These are phyloP conservation scores for Lycaon pictus DNA, from an alignment of 2,113 vertebrate species.

Conservation along the genomic window DNA sequence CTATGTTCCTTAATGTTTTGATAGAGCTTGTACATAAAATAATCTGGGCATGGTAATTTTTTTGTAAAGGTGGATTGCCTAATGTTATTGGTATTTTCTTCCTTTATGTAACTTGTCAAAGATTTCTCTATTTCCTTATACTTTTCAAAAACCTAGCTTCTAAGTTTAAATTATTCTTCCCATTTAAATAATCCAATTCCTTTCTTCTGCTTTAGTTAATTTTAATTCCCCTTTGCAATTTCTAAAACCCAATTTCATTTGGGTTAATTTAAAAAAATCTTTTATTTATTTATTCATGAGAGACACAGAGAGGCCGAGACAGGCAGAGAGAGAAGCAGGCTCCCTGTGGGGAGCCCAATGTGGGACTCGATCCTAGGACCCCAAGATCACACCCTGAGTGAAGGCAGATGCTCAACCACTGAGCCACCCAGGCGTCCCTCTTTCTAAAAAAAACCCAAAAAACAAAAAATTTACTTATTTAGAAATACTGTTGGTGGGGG, in stretches of 20 bases:
- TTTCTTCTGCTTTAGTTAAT: constrained; percentile 31
- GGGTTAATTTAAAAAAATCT: too few relatives aligned
- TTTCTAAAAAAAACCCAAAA: too few relatives aligned
- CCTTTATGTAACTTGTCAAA: not conserved
- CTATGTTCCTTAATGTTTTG: not conserved
- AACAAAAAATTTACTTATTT: not conserved
- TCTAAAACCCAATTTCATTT: not conserved
- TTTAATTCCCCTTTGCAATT: constrained; percentile 28
- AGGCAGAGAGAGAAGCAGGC: too few relatives aligned
- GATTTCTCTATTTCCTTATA: not conserved
- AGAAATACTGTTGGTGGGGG: not conserved
- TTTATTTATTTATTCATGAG: too few relatives aligned
- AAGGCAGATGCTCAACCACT: too few relatives aligned
- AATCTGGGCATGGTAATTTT: not conserved
- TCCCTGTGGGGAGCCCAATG: too few relatives aligned
- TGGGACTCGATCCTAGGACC: too few relatives aligned
- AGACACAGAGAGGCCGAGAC: too few relatives aligned
- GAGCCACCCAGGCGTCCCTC: too few relatives aligned
- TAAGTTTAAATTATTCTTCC: constrained; percentile 29
- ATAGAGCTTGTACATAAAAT: not conserved
- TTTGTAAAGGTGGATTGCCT: not conserved
- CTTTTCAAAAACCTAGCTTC: constrained; percentile 31
- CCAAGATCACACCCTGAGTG: too few relatives aligned
- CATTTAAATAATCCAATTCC: constrained; percentile 23
- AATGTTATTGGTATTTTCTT: not conserved